Evolutionary conservation across 2,888 invertebrate species (phyloP).

Genomic region (Drosophila borborema): DNA sequence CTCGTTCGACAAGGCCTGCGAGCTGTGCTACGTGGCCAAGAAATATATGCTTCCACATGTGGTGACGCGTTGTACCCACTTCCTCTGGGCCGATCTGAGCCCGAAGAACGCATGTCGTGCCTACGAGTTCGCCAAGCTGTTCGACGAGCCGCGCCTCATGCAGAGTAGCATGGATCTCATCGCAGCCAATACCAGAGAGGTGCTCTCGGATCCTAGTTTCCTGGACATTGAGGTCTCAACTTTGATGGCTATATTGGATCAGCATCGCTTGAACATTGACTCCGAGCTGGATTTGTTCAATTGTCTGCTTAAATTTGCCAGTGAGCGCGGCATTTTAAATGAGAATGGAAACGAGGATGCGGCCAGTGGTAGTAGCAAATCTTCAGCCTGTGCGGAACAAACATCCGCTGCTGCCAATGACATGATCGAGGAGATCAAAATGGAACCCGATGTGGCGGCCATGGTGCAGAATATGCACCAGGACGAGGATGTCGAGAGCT

Average conservation of each 20-base stretch:
- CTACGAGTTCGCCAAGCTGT: constrained; percentile 93
- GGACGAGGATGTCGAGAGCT: constrained; percentile 61
- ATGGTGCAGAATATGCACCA: constrained; percentile 79
- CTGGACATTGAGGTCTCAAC: constrained; percentile 92
- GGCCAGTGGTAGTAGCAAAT: constrained; percentile 16
- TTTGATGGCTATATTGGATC: constrained; percentile 90
- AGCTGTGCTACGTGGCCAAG: constrained; percentile 94
- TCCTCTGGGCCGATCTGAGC: constrained; percentile 89
- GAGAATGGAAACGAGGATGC: constrained; percentile 56
- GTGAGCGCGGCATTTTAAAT: constrained; percentile 85
- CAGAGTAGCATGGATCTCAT: constrained; percentile 93
- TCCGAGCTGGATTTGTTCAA: constrained; percentile 92
- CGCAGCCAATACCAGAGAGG: constrained; percentile 90
- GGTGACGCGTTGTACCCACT: constrained; percentile 93
- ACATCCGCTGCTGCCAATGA: constrained; percentile 47
- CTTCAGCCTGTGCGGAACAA: constrained; percentile 21
- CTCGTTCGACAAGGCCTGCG: constrained; percentile 94
- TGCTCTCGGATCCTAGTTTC: constrained; percentile 91
- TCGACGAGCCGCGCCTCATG: constrained; percentile 93
- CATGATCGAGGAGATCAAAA: constrained; percentile 80
- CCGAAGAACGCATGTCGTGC: constrained; percentile 93
- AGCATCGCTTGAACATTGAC: constrained; percentile 90
- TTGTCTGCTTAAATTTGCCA: constrained; percentile 89
- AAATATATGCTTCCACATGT: constrained; percentile 94
- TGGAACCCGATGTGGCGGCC: constrained; percentile 83